A percentile compares a stretch with the other conserved stretches of the same genome.
These are phyloP conservation scores for Paramormyrops hopkinsi DNA, from an alignment of 2,797 vertebrate genomes.

Conservation along the genomic window DNA sequence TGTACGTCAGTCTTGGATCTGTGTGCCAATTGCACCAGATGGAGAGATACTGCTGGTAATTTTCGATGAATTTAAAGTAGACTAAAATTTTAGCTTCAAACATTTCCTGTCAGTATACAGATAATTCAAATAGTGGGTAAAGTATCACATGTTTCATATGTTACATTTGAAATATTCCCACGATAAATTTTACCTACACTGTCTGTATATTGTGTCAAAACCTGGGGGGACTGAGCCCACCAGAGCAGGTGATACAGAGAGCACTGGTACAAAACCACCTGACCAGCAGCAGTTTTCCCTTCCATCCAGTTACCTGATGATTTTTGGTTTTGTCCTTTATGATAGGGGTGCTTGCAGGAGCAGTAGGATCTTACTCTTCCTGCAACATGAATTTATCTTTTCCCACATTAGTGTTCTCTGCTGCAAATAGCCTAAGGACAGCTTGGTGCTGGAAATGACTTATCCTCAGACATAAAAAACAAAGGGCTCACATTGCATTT, in stretches of 20 bases:
- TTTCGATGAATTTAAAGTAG: neutral
- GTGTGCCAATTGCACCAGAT: neutral
- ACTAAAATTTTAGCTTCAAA: neutral
- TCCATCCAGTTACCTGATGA: neutral
- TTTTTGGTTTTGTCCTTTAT: neutral
- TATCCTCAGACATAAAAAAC: neutral
- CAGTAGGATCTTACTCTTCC: neutral
- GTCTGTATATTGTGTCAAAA: neutral
- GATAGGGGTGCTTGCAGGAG: neutral
- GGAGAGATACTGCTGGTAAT: neutral
- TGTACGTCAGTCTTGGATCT: neutral
- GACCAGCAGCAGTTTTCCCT: neutral
- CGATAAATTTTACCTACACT: neutral
- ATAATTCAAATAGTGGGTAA: neutral
- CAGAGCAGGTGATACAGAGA: neutral
- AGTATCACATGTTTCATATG: neutral
- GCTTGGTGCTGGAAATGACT: neutral
- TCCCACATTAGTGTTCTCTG: neutral
- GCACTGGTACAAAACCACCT: neutral
- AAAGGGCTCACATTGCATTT: neutral
- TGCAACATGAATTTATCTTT: neutral
- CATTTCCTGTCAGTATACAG: neutral
- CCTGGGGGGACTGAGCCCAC: neutral
- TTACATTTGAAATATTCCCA: neutral
- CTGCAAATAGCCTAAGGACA: neutral